Conservation (phyloP, 2,888 invertebrate genomes). For the Mimas tiliae region DNA sequence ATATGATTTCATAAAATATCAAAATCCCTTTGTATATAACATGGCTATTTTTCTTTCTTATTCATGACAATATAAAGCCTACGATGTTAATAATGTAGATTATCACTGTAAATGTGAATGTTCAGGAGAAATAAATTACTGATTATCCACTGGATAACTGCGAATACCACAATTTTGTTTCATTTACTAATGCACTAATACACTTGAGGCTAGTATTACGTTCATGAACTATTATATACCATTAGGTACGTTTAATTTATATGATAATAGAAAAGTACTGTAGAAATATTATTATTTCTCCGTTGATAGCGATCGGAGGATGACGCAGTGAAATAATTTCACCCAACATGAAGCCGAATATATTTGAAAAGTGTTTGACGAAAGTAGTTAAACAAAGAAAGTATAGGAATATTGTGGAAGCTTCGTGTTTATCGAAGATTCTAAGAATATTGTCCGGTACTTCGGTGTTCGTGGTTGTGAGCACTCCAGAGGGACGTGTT, state of each 20-base stretch:
- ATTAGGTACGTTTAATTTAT: constrained; percentile 22
- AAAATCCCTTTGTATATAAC: constrained; percentile 73
- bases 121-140: constrained; percentile 74
- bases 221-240: constrained; percentile 15
- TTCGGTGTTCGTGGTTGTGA: constrained; percentile 42
- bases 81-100: constrained; percentile 79
- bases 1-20: constrained; percentile 56
- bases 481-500: constrained; percentile 37
- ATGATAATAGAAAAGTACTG: background rate
- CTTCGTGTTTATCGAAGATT: constrained; percentile 42
- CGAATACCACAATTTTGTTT: constrained; percentile 75
- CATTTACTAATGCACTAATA: constrained; percentile 48
- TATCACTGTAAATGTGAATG: constrained; percentile 76
- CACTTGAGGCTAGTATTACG: background rate
- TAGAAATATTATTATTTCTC: background rate
- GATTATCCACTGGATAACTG: constrained; percentile 79
- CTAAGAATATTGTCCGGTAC: constrained; percentile 54
- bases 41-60: constrained; percentile 71
- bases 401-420: constrained; percentile 55
- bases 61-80: constrained; percentile 79
- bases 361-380: constrained; percentile 34
- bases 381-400: constrained; percentile 36
- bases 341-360: constrained; percentile 27
- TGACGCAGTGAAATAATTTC: background rate
- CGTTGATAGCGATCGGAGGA: background rate